phyloP scores from a whole-genome alignment of 1,140 invertebrate genomes.

The Drosophila repleta region DNA sequence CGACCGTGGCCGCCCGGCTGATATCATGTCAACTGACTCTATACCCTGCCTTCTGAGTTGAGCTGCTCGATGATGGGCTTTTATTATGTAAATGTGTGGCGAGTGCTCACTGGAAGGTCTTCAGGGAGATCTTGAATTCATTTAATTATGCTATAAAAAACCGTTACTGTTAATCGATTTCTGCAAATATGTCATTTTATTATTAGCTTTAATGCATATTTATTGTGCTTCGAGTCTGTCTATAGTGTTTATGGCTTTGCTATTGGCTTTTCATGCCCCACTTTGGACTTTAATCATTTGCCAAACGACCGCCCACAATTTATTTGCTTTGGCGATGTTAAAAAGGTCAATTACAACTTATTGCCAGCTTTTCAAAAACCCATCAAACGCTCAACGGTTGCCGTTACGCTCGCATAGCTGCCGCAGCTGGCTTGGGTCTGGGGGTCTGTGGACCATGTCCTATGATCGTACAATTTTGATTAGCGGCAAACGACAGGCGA shows the following conservation, averaged over 20 bases:
- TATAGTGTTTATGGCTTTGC: constrained; percentile 18
- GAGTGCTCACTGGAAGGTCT: constrained; percentile 19
- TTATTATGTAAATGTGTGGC: constrained; percentile 10
- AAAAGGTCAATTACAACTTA: constrained; percentile 79
- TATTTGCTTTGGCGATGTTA: constrained; percentile 34
- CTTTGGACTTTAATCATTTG: constrained; percentile 22
- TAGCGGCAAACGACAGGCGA: constrained; percentile 59
- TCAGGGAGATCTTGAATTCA: constrained; percentile 6
- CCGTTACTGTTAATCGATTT: constrained; percentile 49
- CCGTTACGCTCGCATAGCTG: constrained; percentile 64
- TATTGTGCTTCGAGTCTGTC: constrained; percentile 26
- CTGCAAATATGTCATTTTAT: constrained; percentile 51
- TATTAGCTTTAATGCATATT: constrained; percentile 26
- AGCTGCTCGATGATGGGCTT: constrained; percentile 12
- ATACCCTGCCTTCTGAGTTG: constrained; percentile 14
- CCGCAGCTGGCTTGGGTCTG: constrained; percentile 11
- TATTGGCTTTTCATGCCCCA: constrained; percentile 14
- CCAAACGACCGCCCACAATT: constrained; percentile 54
- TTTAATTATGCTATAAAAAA: constrained; percentile 64
- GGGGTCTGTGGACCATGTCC: constrained; percentile 41
- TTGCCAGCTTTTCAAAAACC: constrained; percentile 58
- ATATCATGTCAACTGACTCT: constrained; percentile 55
- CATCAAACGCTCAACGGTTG: constrained; percentile 39
- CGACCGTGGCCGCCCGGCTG: constrained; percentile 24
- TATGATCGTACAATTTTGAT: constrained; percentile 75